Conservation (phyloP, 2,113 vertebrate species). For the Nanorana parkeri region DNA sequence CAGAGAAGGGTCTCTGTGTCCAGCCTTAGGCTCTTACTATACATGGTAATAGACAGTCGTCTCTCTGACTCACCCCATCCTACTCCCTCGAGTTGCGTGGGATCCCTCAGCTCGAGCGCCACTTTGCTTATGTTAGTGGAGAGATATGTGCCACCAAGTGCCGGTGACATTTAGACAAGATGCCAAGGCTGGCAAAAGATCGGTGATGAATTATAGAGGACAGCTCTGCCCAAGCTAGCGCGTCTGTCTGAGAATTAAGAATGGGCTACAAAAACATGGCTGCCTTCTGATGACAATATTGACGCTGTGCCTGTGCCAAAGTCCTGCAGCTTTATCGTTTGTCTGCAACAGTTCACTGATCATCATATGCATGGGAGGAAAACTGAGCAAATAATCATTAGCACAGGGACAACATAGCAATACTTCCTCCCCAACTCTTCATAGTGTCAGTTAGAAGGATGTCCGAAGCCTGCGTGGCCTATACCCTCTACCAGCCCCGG, state of each 20-base stretch:
- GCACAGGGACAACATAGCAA: too few species aligned
- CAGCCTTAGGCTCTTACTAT: slow-evolving; percentile 11
- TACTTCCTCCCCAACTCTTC: too few species aligned
- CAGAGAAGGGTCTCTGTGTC: slow-evolving; percentile 1
- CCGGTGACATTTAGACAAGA: not conserved
- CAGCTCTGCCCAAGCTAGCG: too few species aligned
- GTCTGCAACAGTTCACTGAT: too few species aligned
- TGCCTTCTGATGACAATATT: not conserved
- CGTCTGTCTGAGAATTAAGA: too few species aligned
- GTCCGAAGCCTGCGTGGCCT: too few species aligned
- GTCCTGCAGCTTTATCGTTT: too few species aligned
- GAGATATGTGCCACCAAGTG: not conserved
- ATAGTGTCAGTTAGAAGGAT: too few species aligned
- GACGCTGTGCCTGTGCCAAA: too few species aligned
- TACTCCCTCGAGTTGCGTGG: slow-evolving; percentile 5
- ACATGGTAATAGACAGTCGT: slow-evolving; percentile 11
- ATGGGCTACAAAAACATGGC: not conserved
- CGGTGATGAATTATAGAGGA: not conserved
- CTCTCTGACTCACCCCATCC: slow-evolving; percentile 30
- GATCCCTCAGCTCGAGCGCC: not conserved
- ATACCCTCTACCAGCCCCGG: too few species aligned
- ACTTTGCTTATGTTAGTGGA: not conserved
- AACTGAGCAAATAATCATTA: too few species aligned
- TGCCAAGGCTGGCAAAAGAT: not conserved
- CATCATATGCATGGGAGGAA: too few species aligned